Base-by-base conservation (phyloP, 2,113 vertebrate species). In the Chaetops frenatus region DNA sequence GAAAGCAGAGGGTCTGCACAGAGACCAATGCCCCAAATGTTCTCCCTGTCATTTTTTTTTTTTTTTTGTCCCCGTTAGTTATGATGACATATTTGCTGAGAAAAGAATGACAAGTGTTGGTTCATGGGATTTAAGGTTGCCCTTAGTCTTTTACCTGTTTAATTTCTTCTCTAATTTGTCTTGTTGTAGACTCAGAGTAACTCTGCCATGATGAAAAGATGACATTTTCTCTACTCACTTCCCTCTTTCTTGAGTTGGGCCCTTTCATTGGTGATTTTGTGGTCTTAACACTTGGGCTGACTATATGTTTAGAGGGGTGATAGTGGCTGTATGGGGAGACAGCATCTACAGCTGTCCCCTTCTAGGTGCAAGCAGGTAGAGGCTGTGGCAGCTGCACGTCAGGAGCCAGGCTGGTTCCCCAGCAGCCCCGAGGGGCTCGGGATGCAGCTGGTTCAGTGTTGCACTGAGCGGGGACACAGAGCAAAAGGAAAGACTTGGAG, bases 1-100 rank as follows among this genome's bases (percentile, higher is more conserved):
- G 44, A 84, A 87, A 94, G 80, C 77, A 81, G 90, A 92, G 74
- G 84, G 66, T 56, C 38, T 69, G 51, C 73, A 47, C 24, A 54
- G 28, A 54, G 28, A 92, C 78, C 47, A 51, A 6, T 78, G 29
- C 67, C 74, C 86, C 33, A 11, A 45, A 36, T 44, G 71, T 44
- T 78, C 81, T 94, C 88, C 64, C 64, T 64, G 9, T 77, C n/a
- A 12, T 15, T 40, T 18, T 27, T 3, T 18, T 35, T 10, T 27
- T 31, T n/a, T 51, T 85, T 69, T 88, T 28, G 20, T 69, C 58
- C 54, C 50, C 74, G 0, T 60, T 79, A 76, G 27, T 69, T 61
- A 24, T 19, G 25, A 62, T 58, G 40, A 86, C 25, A 38, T 76
- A 38, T 8, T 67, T 78, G 15, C n/a, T 76, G 48, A 80, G 45